phyloP scores from a whole-genome alignment of 2,113 vertebrate species.

The Calidris pygmaea region DNA sequence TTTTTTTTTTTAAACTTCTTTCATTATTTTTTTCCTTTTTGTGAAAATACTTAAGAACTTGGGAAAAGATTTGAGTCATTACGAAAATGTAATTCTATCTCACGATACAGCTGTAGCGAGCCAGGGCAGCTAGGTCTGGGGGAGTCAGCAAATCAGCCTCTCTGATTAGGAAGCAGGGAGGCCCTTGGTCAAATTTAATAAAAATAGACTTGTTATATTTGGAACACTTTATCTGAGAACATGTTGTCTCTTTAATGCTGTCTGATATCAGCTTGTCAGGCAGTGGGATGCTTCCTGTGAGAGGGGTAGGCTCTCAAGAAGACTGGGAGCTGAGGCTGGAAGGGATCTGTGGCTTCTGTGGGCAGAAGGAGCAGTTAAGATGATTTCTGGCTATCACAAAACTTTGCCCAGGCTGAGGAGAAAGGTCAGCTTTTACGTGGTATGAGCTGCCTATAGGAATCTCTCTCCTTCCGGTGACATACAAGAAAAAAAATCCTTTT shows the following conservation, averaged over 20 bases:
- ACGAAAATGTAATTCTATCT: constrained; percentile 66
- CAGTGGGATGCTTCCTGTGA: background rate
- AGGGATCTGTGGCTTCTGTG: background rate
- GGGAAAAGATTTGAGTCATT: constrained; percentile 51
- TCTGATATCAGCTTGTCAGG: background rate
- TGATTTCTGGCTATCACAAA: constrained; percentile 7
- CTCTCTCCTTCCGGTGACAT: background rate
- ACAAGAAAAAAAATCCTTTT: background rate
- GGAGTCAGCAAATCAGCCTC: constrained; percentile 30
- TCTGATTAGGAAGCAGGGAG: constrained; percentile 49
- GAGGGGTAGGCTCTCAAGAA: background rate
- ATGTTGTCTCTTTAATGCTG: background rate
- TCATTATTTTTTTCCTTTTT: constrained; percentile 49
- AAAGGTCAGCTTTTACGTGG: background rate
- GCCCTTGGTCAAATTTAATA: constrained; percentile 50
- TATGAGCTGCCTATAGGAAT: background rate
- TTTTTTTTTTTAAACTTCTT: background rate
- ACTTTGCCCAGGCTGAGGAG: background rate
- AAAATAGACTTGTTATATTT: constrained; percentile 62
- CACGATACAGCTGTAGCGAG: constrained; percentile 9
- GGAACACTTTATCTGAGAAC: constrained; percentile 44
- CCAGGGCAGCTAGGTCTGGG: constrained; percentile 3
- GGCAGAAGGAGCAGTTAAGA: background rate
- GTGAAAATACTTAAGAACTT: constrained; percentile 57
- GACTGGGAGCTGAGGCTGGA: background rate